Conservation (phyloP, 2,113 vertebrate species). For the Gambusia affinis region DNA sequence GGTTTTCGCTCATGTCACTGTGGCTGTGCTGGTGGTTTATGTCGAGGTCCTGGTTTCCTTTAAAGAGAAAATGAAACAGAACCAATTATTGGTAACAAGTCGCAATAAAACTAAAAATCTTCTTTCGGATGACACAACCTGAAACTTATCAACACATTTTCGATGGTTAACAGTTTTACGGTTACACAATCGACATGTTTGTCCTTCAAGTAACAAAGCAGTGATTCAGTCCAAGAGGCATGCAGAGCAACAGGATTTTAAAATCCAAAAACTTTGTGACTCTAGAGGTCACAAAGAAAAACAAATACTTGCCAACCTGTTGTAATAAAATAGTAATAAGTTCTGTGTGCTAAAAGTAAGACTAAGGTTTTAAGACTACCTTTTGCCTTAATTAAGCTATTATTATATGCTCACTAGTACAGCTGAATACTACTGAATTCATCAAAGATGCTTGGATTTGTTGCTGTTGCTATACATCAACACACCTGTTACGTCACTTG, state of each 20-base stretch:
- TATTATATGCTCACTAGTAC: no score
- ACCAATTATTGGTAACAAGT: background rate
- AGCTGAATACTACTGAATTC: no score
- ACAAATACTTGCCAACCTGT: no score
- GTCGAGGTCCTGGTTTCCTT: slow-evolving; percentile 43
- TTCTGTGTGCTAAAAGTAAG: no score
- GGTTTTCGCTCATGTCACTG: slow-evolving; percentile 46
- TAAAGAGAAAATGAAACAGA: background rate
- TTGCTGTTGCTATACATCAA: no score
- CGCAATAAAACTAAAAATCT: background rate
- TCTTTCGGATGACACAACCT: background rate
- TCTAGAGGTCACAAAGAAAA: background rate
- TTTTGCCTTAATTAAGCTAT: no score
- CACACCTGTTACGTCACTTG: no score
- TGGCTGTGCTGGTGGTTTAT: slow-evolving; percentile 55
- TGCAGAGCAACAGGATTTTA: background rate
- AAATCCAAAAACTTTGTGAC: background rate
- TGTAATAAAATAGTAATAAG: no score
- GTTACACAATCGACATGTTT: slow-evolving; percentile 9
- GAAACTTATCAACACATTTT: background rate
- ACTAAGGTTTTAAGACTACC: no score
- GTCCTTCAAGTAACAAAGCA: background rate
- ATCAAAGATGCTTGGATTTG: no score
- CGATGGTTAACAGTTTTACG: slow-evolving; percentile 12
- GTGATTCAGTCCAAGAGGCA: slow-evolving; percentile 1